Percentiles rank a stretch among this genome's conserved stretches.
Evolutionary conservation across 2,888 invertebrate genomes (phyloP).

Genomic region (Pyrochroa serraticornis): DNA sequence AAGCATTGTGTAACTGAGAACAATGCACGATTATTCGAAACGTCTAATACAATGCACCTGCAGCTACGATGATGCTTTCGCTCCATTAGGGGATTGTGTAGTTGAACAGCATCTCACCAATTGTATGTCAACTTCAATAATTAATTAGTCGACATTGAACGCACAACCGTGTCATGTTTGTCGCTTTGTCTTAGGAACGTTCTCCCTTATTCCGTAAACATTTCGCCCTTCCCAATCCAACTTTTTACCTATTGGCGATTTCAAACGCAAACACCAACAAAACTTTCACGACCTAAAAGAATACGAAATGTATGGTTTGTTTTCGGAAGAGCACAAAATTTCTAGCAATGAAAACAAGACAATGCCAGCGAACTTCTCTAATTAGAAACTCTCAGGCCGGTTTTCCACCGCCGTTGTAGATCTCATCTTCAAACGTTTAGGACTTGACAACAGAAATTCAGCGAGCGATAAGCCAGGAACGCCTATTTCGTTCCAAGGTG

Average conservation of each 20-base stretch:
- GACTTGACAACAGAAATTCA: background rate
- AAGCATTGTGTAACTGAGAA: conserved; percentile 15
- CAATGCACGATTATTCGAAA: conserved; percentile 35
- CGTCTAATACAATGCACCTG: conserved; percentile 33
- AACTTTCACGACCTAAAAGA: conserved; percentile 22
- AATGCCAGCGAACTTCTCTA: conserved; percentile 36
- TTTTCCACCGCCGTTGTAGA: conserved; percentile 10
- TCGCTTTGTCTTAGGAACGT: conserved; percentile 26
- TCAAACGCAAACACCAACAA: conserved; percentile 20
- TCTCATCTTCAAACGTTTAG: conserved; percentile 8
- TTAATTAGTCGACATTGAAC: conserved; percentile 34
- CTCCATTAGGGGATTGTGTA: conserved; percentile 28
- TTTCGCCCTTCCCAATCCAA: background rate
- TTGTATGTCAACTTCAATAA: conserved; percentile 36
- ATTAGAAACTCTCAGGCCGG: conserved; percentile 25
- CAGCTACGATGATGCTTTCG: conserved; percentile 13
- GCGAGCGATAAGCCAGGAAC: too few relatives aligned
- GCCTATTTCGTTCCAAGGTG: too few relatives aligned
- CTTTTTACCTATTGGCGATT: background rate
- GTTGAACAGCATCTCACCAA: conserved; percentile 32
- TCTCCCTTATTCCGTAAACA: background rate
- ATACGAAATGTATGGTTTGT: conserved; percentile 30
- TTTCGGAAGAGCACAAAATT: conserved; percentile 32
- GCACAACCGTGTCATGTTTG: conserved; percentile 28
- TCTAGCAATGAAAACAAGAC: conserved; percentile 36